These are phyloP conservation scores for Pyrrhia umbra DNA, from an alignment of 2,888 invertebrate genomes.

Conservation along the genomic window DNA sequence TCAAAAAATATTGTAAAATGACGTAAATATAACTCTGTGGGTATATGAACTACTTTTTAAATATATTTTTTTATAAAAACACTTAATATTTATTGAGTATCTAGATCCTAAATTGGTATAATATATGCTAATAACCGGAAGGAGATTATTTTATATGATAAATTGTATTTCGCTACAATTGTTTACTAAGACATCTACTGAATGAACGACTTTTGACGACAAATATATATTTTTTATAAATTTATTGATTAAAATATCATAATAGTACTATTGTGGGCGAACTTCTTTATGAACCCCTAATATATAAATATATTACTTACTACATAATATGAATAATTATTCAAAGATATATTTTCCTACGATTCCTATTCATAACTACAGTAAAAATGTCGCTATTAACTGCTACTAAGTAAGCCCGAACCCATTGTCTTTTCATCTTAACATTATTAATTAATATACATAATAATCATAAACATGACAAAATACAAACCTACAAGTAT, in stretches of 20 bases:
- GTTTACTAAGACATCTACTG: slow-evolving; percentile 27
- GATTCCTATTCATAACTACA: not conserved
- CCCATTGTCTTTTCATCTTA: not conserved
- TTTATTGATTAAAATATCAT: slow-evolving; percentile 2
- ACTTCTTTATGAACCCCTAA: slow-evolving; percentile 11
- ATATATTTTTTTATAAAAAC: slow-evolving; percentile 84
- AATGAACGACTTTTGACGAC: slow-evolving; percentile 8
- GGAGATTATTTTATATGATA: slow-evolving; percentile 20
- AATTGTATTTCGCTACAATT: slow-evolving; percentile 8
- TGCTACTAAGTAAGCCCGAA: slow-evolving; percentile 6
- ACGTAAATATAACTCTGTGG: slow-evolving; percentile 72
- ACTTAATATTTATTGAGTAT: slow-evolving; percentile 71
- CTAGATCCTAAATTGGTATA: slow-evolving; percentile 38
- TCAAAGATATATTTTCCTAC: slow-evolving; percentile 5
- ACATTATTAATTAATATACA: not conserved
- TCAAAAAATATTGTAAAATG: slow-evolving; percentile 50
- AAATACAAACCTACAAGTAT: slow-evolving; percentile 16
- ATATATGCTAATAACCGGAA: slow-evolving; percentile 24
- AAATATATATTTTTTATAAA: not conserved
- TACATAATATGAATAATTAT: slow-evolving; percentile 15
- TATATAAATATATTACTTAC: not conserved
- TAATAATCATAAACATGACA: not conserved
- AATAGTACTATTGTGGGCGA: slow-evolving; percentile 8
- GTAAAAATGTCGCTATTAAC: not conserved
- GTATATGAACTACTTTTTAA: slow-evolving; percentile 84